Conservation (phyloP, 64 coral and sea anemone species). For the Stylophora pistillata region DNA sequence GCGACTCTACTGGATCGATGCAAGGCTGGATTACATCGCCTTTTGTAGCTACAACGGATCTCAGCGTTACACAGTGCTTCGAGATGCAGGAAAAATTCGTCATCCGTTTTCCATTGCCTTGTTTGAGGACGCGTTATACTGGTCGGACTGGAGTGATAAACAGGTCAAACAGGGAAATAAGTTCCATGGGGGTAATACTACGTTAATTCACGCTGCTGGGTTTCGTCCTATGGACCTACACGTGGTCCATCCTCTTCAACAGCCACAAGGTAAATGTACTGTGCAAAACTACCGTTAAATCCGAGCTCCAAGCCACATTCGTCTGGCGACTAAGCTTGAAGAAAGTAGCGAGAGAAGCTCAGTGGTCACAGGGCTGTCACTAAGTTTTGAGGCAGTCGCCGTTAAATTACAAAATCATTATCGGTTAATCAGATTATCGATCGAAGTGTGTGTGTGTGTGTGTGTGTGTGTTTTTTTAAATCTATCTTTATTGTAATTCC, state of each 20-base stretch:
- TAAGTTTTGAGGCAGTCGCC: too few relatives aligned
- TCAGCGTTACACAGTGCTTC: slow-evolving; percentile 47
- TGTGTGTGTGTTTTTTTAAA: too few relatives aligned
- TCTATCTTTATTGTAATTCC: too few relatives aligned
- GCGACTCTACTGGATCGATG: slow-evolving; percentile 95
- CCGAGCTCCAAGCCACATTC: too few relatives aligned
- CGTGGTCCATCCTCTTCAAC: slow-evolving; percentile 85
- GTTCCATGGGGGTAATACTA: slow-evolving; percentile 59
- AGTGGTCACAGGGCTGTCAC: too few relatives aligned
- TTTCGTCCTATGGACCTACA: slow-evolving; percentile 68
- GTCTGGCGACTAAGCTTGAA: too few relatives aligned
- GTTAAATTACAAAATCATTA: too few relatives aligned
- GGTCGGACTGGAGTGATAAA: slow-evolving; percentile 70
- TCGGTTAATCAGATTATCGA: too few relatives aligned
- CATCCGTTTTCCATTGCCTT: slow-evolving; percentile 83
- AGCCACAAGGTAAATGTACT: slow-evolving; percentile 74
- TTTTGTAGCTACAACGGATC: slow-evolving; percentile 85
- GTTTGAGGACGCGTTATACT: slow-evolving; percentile 85
- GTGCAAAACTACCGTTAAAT: too few relatives aligned
- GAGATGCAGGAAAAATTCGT: not conserved
- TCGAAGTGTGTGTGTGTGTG: too few relatives aligned
- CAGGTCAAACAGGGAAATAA: slow-evolving; percentile 53
- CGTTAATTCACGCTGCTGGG: slow-evolving; percentile 19
- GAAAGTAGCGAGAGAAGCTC: too few relatives aligned
- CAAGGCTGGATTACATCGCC: slow-evolving; percentile 50